Conservation (phyloP, 2,113 vertebrate species). For the Oxyruncus cristatus region DNA sequence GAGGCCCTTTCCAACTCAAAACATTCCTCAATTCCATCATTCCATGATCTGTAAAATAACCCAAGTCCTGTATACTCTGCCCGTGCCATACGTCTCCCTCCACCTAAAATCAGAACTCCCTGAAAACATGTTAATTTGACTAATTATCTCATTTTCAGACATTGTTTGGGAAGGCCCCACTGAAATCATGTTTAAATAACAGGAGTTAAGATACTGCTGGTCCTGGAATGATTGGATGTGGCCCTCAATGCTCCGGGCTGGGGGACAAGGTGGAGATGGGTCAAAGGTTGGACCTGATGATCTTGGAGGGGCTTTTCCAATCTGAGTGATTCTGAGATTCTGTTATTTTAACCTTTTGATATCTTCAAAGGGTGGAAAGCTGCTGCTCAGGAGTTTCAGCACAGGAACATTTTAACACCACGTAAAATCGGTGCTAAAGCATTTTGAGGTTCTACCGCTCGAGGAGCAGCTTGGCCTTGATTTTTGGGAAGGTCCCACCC, state of each 20-base stretch:
- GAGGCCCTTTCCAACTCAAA: neutral
- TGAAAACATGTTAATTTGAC: neutral
- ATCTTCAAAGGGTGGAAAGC: neutral
- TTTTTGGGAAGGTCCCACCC: no score
- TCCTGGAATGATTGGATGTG: neutral
- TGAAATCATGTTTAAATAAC: neutral
- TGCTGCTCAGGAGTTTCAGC: neutral
- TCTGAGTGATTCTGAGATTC: neutral
- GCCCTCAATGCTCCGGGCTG: neutral
- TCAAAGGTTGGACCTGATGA: no score
- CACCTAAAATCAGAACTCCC: neutral
- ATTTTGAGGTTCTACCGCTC: neutral
- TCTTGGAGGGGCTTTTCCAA: neutral
- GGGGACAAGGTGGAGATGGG: neutral
- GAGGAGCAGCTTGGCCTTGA: neutral
- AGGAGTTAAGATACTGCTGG: neutral
- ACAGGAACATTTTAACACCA: fast-evolving
- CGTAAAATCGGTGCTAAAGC: neutral
- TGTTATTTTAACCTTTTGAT: neutral
- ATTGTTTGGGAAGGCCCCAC: neutral
- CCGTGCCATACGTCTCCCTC: neutral
- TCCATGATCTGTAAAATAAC: neutral
- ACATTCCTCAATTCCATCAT: neutral
- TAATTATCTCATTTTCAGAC: neutral
- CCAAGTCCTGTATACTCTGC: neutral